These are phyloP conservation scores for Heterochromis multidens DNA, from an alignment of 2,113 vertebrate species.

Conservation along the genomic window DNA sequence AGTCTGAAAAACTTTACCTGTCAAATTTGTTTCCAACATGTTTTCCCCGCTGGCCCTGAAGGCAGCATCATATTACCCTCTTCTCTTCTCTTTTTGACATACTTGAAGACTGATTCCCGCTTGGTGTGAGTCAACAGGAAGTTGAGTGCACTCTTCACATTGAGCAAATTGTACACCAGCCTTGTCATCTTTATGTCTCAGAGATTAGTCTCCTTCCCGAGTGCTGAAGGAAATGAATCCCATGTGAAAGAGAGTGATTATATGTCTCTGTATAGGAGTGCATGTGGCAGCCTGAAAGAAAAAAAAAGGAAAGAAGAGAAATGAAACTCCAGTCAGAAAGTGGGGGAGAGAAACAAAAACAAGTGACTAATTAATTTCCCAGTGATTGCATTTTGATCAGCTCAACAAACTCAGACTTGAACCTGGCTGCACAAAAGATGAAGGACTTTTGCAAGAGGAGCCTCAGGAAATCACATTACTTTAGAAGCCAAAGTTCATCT, in stretches of 20 bases:
- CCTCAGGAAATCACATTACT: not conserved
- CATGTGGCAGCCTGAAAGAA: constrained; percentile 22
- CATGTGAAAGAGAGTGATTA: not conserved
- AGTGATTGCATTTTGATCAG: constrained; percentile 1
- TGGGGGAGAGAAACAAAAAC: not conserved
- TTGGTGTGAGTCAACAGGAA: constrained; percentile 74
- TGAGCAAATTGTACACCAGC: constrained; percentile 34
- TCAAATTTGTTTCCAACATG: not conserved
- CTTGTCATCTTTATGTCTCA: constrained; percentile 44
- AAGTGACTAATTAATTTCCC: not conserved
- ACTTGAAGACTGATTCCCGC: constrained; percentile 41
- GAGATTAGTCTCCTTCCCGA: constrained; percentile 43
- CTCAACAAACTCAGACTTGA: not conserved
- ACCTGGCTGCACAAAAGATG: not conserved
- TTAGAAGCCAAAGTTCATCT: not conserved
- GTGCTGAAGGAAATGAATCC: constrained; percentile 41
- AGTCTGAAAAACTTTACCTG: not conserved
- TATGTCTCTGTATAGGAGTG: not conserved
- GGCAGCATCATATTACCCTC: not conserved
- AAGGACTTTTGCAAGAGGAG: not conserved
- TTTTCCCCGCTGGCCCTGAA: constrained; percentile 4
- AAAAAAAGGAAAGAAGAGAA: not conserved
- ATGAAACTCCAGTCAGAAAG: not conserved
- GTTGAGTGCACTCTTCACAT: constrained; percentile 45
- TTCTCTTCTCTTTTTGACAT: not conserved